Evolutionary conservation across 2,113 vertebrate species (phyloP), one percentile per base, ranked within the genome.

Genomic region (Myrmecophaga tridactyla): DNA sequence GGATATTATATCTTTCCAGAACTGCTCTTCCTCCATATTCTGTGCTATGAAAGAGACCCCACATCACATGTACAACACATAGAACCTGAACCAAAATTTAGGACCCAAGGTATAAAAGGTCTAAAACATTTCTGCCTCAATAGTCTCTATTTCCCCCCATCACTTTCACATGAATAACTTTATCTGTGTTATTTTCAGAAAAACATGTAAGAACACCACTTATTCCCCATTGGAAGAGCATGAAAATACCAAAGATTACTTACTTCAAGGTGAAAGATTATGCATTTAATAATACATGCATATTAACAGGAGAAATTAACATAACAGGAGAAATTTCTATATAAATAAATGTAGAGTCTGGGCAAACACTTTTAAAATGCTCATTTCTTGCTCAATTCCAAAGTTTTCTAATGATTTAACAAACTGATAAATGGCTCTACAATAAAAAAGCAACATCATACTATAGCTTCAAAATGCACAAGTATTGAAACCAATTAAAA

Each of bases 221-320:
- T 67, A 12, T n/a, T 53, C 87, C 69, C 92, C 51, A 29, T 86
- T 36, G 83, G 43, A 96, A 70, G 23, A 88, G 21, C 27, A 69
- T 56, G 21, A 58, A 3, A 36, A 13, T 39, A 31, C 10, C 29
- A 85, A 81, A 3, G 1, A 63, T 96, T 83, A 81, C 51, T 90
- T 69, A 82, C 34, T 77, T 93, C 36, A 36, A 85, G 65, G 36
- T 8, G 63, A 87, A 89, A 92, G 15, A n/a, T 85, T 12, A 73
- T 27, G 62, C 20, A 46, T 93, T 92, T 93, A 93, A 90, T 90
- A 81, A 95, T 80, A 94, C 85, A n/a, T n/a, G n/a, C n/a, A n/a
- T n/a, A n/a, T n/a, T 31, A 65, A 10, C 70, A 87, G 25, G 69
- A 39, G 46, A 94, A 48, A 70, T 56, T 46, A n/a, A n/a, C n/a